Evolutionary conservation across 1,140 invertebrate species (phyloP), one percentile per base, ranked within the genome.

Genomic region (Eumaeus atala): DNA sequence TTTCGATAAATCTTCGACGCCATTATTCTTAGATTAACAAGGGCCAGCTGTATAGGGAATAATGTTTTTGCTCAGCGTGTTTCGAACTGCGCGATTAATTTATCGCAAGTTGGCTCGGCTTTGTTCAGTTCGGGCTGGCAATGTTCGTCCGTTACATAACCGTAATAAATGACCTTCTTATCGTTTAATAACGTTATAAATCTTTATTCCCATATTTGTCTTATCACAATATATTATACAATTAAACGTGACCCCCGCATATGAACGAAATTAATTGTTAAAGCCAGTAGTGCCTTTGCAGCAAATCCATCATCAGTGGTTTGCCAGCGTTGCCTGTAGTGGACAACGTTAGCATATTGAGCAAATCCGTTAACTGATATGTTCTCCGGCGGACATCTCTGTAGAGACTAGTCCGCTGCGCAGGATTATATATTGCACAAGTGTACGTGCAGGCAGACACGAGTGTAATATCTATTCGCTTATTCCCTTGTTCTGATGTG

Each of bases 1-100:
- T 58, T 54, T 54, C 66, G 64, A 79, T 79, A 77, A 77, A 78
- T 74, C 74, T 73, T 55, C 55, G 58, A 40, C 54, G 67, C 66
- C 73, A 75, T 77, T 77, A 77, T 75, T 67, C 69, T 51, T 53
- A 68, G 76, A 76, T 79, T 78, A 81, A 72, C 73, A 62, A 55
- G 63, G 63, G 67, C 65, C 68, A 66, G 68, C 70, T 70, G 58
- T 59, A 64, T 64, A 56, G 56, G 58, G 61, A 68, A 67, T 71
- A 67, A 73, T 79, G 72, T 75, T 81, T 78, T 78, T 79, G 71
- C 70, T 75, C 69, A 68, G 65, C 58, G 48, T 58, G 56, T 57
- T 64, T 67, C 64, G 38, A 60, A 56, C 58, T 58, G 52, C 59
- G 51, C 63, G 56, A 66, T 66, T 65, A 68, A 68, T 68, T 68